Evolutionary conservation across 2,888 invertebrate species (phyloP), one percentile per base, ranked within the genome.

Genomic region (Erebia palarica): DNA sequence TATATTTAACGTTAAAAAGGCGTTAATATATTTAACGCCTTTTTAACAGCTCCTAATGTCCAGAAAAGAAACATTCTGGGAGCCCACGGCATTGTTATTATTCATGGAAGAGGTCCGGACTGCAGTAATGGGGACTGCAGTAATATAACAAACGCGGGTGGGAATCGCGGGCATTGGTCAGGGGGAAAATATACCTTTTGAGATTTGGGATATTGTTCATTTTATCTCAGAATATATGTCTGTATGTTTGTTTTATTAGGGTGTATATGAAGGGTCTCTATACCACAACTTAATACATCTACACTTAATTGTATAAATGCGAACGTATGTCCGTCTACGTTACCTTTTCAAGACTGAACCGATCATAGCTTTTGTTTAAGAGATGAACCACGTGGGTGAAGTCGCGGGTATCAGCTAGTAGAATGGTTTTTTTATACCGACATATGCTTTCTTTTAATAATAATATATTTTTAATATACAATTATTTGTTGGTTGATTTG

Each of bases 141-240:
- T 7, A 36, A 36, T 27, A 36, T 36, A 7, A 36, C 36, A 7
- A 36, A 36, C 55, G 16, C 55, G 55, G 55, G 18, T 18, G 55
- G 55, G 3, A 55, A 55, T 55, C 55, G 10, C 18, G 55, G 55
- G 55, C 55, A 55, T 55, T 18, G 55, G 55, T 55, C 55, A 16
- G 16, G 10, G 10, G 18, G 8, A 10, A 16, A 3, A 10, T 9
- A 10, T 55, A 51, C 51, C 1, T 14, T 51, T 3, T 18, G 9
- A 55, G 16, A 55, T 55, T 18, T 55, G 55, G 16, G 16, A 55
- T 16, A 11, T 18, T 18, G n/a, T n/a, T 51, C 14, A 51, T 51
- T 49, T n/a, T 5, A n/a, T 14, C 14, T 14, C 51, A 42, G 10
- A 60, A 59, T 14, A 21, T 59, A n/a, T 59, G 14, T 36, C 5